phyloP scores from a whole-genome alignment of 2,113 vertebrate genomes.

The Cavia aperea region DNA sequence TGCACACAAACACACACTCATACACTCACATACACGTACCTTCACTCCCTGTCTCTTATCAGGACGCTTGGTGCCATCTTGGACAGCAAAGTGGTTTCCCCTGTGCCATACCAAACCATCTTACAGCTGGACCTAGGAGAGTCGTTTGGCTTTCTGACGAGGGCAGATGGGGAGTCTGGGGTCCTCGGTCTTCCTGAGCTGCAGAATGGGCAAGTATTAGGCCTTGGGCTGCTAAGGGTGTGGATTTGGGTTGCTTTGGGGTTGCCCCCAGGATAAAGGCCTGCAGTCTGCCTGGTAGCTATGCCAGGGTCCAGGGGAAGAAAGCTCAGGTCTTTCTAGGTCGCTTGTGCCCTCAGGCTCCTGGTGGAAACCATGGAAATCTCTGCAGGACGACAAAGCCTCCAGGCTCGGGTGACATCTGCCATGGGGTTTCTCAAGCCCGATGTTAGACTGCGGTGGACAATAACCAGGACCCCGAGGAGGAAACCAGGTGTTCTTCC shows the following conservation, averaged over 20 bases:
- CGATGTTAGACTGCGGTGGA: no score
- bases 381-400: not conserved
- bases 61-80: not conserved
- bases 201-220: not conserved
- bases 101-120: not conserved
- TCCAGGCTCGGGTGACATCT: not conserved
- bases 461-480: rapidly evolving
- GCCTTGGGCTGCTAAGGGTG: rapidly evolving
- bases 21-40: rapidly evolving
- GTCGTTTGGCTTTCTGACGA: not conserved
- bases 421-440: not conserved
- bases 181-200: rapidly evolving
- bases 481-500: not conserved
- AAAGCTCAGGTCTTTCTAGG: rapidly evolving
- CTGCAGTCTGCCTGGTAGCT: not conserved
- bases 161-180: not conserved
- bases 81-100: not conserved
- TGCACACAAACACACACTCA: rapidly evolving
- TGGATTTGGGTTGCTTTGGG: not conserved
- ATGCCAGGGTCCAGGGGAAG: not conserved
- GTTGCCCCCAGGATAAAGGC: not conserved
- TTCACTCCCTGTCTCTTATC: not conserved
- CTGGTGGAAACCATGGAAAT: not conserved
- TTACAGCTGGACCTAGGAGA: rapidly evolving
- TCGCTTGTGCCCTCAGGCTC: not conserved